Evolutionary conservation across 2,113 vertebrate species (phyloP), one percentile per base, ranked within the genome.

Genomic region (Neopipo cinnamomea): DNA sequence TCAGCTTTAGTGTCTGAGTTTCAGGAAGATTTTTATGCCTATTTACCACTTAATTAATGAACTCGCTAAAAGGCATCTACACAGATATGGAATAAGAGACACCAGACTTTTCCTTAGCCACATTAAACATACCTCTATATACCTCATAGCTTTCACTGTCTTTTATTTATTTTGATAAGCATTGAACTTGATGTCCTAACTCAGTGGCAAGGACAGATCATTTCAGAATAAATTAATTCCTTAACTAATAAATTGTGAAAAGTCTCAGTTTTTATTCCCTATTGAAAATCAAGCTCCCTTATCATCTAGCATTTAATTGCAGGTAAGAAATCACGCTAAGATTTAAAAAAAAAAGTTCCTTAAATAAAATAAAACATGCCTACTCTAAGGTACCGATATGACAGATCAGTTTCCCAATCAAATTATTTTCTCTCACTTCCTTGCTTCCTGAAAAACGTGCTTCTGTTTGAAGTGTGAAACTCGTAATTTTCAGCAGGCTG

Each of bases 391-490:
- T 59, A 87, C 6, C 12, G 10, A 33, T n/a, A 11, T 28, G 30
- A 49, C 35, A 68, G 35, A 91, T 44, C 22, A 31, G 37, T 55
- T 84, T 91, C 31, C 55, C 0, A 0, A 77, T 50, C 41, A 95
- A 85, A 90, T 79, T 79, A 85, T 82, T 91, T 93, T 85, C 74
- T 90, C 41, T 82, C 70, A 81, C 47, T 81, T 85, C 24, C 39
- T 76, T 37, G 14, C 24, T 61, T 35, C 31, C 22, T 79, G 61
- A 89, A 91, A 91, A 88, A 62, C 0, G 0, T 27, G 56, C 31
- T 79, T 82, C 49, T 61, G 55, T 72, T 42, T 65, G 22, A 84
- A 84, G 80, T 66, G 42, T 66, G 66, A 91, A 96, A 91, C 74
- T 71, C 42, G 23, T 10, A 63, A 89, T 91, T 93, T 96, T 85